Conservation (phyloP, 2,113 vertebrate species). For the Atrichornis clamosus region DNA sequence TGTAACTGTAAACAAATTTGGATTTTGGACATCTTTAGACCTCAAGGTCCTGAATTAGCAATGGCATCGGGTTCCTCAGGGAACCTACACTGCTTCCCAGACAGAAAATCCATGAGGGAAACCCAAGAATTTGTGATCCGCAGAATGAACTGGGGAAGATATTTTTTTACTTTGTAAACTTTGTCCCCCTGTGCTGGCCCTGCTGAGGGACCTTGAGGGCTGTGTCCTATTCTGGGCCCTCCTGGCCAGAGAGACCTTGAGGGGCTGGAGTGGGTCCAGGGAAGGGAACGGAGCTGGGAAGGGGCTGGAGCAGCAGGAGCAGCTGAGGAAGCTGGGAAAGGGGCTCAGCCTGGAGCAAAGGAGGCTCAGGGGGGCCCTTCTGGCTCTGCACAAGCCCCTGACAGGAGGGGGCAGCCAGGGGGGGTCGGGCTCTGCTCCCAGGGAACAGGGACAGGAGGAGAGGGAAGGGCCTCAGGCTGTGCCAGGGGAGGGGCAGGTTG, state of each 20-base stretch:
- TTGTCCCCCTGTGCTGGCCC: no score
- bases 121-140: not conserved
- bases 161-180: not conserved
- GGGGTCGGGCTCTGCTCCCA: not conserved
- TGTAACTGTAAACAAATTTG: conserved; percentile 5
- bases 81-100: not conserved
- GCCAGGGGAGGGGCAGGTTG: not conserved
- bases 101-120: not conserved
- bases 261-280: not conserved
- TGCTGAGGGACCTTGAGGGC: rapidly evolving
- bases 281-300: not conserved
- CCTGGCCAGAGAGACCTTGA: rapidly evolving
- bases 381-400: not conserved
- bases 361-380: not conserved
- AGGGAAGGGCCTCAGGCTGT: not conserved
- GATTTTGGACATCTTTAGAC: not conserved
- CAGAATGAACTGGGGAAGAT: not conserved
- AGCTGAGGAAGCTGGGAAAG: not conserved
- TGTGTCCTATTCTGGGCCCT: not conserved
- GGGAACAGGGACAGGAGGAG: not conserved
- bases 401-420: not conserved
- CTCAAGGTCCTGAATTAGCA: not conserved
- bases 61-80: rapidly evolving
- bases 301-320: not conserved
- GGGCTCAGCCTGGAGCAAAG: not conserved